Conservation (phyloP, 2,888 invertebrate species). For the Drosophila ezoana region DNA sequence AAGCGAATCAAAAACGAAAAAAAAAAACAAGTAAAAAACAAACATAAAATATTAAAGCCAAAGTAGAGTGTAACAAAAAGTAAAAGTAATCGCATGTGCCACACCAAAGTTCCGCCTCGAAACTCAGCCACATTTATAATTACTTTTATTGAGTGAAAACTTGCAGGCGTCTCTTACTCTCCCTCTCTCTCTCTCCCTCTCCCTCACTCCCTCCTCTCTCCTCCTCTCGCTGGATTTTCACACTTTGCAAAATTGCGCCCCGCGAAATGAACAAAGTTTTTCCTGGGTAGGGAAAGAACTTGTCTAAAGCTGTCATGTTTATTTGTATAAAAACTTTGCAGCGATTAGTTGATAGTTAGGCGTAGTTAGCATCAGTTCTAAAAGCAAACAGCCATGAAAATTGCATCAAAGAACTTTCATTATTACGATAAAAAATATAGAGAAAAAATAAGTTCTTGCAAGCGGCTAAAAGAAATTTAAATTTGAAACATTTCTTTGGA, state of each 20-base stretch:
- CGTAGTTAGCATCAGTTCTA: constrained; percentile 22
- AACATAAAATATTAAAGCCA: constrained; percentile 17
- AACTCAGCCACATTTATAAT: constrained; percentile 46
- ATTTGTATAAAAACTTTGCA: constrained; percentile 38
- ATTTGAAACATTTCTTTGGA: not conserved
- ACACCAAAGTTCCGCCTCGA: constrained; percentile 9
- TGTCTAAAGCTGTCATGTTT: constrained; percentile 40
- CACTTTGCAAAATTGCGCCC: constrained; percentile 23
- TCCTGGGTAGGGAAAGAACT: not conserved
- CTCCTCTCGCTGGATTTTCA: constrained; percentile 12
- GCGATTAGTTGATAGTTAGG: constrained; percentile 43
- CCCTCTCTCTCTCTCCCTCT: no score
- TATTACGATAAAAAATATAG: not conserved
- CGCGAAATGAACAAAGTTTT: constrained; percentile 53
- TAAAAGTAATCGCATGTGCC: constrained; percentile 15
- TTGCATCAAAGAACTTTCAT: constrained; percentile 13
- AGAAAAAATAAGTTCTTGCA: not conserved
- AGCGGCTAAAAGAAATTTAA: not conserved
- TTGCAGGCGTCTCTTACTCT: constrained; percentile 1
- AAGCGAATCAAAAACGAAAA: constrained; percentile 44
- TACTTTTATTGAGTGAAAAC: constrained; percentile 44
- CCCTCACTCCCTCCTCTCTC: not conserved
- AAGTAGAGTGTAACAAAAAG: not conserved
- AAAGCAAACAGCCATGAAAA: constrained; percentile 24
- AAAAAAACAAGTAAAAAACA: constrained; percentile 4